Evolutionary conservation across 2,888 invertebrate species (phyloP).

Genomic region (Eupsilia transversa): DNA sequence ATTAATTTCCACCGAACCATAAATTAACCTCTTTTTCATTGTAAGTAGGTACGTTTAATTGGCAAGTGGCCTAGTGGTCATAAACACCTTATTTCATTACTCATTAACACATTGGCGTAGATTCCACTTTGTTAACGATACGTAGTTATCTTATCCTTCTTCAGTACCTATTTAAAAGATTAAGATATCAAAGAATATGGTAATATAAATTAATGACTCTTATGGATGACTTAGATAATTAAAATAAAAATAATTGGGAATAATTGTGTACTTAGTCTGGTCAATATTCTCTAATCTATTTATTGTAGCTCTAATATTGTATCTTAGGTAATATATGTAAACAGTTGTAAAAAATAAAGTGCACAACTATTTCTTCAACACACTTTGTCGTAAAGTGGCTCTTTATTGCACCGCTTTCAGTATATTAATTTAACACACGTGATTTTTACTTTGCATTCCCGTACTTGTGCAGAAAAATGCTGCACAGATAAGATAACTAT

Average conservation of each 20-base stretch:
- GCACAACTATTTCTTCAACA: neutral
- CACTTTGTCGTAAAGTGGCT: neutral
- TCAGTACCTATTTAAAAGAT: slow-evolving; percentile 51
- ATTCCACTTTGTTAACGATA: slow-evolving; percentile 51
- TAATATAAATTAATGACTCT: slow-evolving; percentile 27
- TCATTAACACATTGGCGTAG: slow-evolving; percentile 30
- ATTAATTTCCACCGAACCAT: neutral
- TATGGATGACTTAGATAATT: slow-evolving; percentile 20
- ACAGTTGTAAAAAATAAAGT: neutral
- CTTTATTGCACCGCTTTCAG: neutral
- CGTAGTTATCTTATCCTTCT: slow-evolving; percentile 61
- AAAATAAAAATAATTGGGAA: neutral
- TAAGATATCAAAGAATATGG: slow-evolving; percentile 38
- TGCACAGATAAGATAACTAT: neutral
- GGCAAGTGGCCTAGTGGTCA: slow-evolving; percentile 20
- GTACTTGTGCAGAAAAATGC: neutral
- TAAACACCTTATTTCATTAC: slow-evolving; percentile 34
- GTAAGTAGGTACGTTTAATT: slow-evolving; percentile 7
- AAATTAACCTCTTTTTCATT: neutral
- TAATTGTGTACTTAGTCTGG: neutral
- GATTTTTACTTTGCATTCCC: neutral
- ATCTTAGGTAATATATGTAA: neutral
- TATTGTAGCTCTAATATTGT: neutral
- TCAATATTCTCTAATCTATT: neutral
- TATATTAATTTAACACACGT: neutral